Evolutionary conservation across 2,113 vertebrate species (phyloP).

Genomic region (Pomatostomus ruficeps): DNA sequence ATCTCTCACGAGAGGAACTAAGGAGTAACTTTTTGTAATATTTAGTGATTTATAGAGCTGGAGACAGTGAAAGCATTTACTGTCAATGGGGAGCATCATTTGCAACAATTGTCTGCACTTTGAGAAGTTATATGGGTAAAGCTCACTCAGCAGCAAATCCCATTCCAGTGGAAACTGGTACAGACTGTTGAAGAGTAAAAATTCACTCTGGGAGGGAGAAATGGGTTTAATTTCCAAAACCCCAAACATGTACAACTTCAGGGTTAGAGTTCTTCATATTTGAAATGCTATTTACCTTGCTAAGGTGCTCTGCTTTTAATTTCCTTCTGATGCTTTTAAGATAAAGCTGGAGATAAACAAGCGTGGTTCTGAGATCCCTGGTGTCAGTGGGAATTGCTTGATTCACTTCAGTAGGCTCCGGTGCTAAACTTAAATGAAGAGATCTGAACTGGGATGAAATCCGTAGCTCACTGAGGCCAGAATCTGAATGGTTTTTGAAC

Average conservation of each 20-base stretch:
- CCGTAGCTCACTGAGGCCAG: neutral
- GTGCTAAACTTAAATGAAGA: neutral
- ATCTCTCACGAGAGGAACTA: constrained; percentile 17
- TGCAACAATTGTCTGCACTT: constrained; percentile 51
- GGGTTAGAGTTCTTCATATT: neutral
- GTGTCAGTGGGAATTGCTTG: neutral
- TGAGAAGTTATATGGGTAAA: constrained; percentile 21
- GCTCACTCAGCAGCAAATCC: neutral
- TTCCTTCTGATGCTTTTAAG: neutral
- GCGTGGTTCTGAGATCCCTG: neutral
- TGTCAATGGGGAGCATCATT: constrained; percentile 46
- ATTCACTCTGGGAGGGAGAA: neutral
- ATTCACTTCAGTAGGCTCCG: neutral
- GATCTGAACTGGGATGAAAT: neutral
- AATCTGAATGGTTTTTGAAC: neutral
- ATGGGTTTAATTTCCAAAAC: neutral
- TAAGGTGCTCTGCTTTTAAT: neutral
- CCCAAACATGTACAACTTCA: neutral
- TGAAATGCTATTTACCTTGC: neutral
- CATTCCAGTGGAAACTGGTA: neutral
- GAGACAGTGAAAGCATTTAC: constrained; percentile 32
- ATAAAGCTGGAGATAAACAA: neutral
- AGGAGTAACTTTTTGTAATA: constrained; percentile 8
- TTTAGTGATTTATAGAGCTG: constrained; percentile 45
- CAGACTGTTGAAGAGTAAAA: neutral